A percentile compares a stretch with the other conserved stretches of the same genome.
Evolutionary conservation across 2,888 invertebrate species (phyloP).

Genomic region (Drosophila yooni): DNA sequence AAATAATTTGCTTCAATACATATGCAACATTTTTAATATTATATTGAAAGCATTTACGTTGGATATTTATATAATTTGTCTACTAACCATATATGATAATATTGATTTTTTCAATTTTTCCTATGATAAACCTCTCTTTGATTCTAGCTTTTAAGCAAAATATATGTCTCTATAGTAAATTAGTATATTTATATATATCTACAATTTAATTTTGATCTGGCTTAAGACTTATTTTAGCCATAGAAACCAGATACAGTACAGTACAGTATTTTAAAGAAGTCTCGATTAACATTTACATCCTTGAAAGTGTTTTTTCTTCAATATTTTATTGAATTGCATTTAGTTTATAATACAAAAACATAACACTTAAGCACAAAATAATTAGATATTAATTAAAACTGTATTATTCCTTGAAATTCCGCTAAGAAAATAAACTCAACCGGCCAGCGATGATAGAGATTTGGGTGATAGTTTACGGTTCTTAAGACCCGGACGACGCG

Average conservation of each 20-base stretch:
- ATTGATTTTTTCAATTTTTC: not conserved
- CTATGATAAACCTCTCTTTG: not conserved
- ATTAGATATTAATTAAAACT: constrained; percentile 1
- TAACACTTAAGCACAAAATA: not conserved
- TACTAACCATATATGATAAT: not conserved
- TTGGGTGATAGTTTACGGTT: constrained; percentile 80
- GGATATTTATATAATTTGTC: not conserved
- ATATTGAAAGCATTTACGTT: not conserved
- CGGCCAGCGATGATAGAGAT: constrained; percentile 75
- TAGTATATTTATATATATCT: not conserved
- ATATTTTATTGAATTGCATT: constrained; percentile 22
- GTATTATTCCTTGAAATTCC: not conserved
- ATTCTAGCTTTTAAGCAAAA: not conserved
- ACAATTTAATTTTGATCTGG: not conserved
- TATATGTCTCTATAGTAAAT: not conserved
- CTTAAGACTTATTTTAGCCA: not conserved
- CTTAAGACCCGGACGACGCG: constrained; percentile 67
- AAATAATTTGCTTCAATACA: not conserved
- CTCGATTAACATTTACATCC: not conserved
- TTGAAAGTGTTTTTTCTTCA: not conserved
- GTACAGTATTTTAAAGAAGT: not conserved
- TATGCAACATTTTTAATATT: not conserved
- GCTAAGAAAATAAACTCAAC: constrained; percentile 43
- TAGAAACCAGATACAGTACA: not conserved
- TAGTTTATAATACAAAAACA: not conserved